phyloP scores from a whole-genome alignment of 2,113 vertebrate genomes.

The Gallinago paraguaiae region DNA sequence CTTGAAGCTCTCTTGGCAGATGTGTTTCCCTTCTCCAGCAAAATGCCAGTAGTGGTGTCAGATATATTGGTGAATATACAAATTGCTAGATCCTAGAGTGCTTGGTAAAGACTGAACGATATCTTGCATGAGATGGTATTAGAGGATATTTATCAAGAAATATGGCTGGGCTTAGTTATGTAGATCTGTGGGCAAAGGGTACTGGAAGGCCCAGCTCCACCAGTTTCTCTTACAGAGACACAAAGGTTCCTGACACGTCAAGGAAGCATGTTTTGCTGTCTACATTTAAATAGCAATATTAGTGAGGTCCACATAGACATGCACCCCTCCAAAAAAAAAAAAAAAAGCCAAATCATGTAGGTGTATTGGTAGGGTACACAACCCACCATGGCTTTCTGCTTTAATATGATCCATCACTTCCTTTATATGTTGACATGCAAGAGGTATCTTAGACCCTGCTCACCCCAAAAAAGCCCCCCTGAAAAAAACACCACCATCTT shows the following conservation, averaged over 20 bases:
- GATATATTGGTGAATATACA: background rate
- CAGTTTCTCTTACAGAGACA: background rate
- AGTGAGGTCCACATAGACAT: background rate
- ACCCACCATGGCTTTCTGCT: background rate
- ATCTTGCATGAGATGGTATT: background rate
- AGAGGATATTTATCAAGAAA: background rate
- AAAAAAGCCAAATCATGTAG: background rate
- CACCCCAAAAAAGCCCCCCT: too few species aligned
- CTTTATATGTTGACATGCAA: background rate
- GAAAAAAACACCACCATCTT: background rate
- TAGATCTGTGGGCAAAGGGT: background rate
- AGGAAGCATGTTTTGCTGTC: background rate
- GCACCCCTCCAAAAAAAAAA: too few species aligned
- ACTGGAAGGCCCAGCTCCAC: background rate
- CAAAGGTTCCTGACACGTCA: background rate
- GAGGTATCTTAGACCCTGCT: background rate
- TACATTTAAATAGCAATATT: background rate
- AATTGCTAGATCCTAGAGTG: background rate
- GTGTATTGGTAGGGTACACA: background rate
- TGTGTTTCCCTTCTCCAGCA: background rate
- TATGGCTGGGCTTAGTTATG: background rate
- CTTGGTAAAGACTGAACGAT: background rate
- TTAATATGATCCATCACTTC: background rate
- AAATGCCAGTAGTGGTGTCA: background rate
- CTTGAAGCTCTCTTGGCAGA: slow-evolving; percentile 64